phyloP scores from a whole-genome alignment of 2,113 vertebrate species.

The Tetrao urogallus region DNA sequence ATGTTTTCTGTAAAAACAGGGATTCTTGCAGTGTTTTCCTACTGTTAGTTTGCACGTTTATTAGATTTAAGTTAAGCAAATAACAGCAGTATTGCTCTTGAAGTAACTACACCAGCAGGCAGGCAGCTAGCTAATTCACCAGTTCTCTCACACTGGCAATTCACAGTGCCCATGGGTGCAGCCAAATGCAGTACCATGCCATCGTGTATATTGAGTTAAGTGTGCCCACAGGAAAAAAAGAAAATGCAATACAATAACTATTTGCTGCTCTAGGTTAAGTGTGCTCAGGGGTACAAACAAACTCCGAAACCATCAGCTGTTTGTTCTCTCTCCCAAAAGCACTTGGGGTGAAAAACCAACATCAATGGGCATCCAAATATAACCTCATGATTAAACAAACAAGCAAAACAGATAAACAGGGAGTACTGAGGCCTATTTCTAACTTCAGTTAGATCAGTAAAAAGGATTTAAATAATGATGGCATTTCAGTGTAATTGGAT shows the following conservation, averaged over 20 bases:
- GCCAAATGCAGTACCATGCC: constrained; percentile 45
- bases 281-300: constrained; percentile 74
- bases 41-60: constrained; percentile 62
- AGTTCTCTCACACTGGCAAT: constrained; percentile 46
- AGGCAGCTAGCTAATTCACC: constrained; percentile 74
- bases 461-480: neutral
- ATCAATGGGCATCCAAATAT: constrained; percentile 69
- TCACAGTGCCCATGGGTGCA: constrained; percentile 71
- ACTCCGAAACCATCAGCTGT: constrained; percentile 69
- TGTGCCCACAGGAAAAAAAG: constrained; percentile 72
- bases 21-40: constrained; percentile 32
- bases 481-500: neutral
- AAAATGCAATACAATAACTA: constrained; percentile 73
- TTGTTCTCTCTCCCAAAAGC: constrained; percentile 56
- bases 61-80: constrained; percentile 74
- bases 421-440: neutral
- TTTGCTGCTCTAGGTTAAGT: constrained; percentile 81
- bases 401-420: neutral
- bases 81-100: constrained; percentile 69
- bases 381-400: constrained; percentile 10
- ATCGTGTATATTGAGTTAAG: constrained; percentile 68
- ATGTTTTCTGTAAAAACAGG: neutral
- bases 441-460: neutral
- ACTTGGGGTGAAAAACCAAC: constrained; percentile 54
- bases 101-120: constrained; percentile 68